Evolutionary conservation across 2,888 invertebrate genomes (phyloP), one percentile per base, ranked within the genome.

Genomic region (Thymelicus sylvestris): DNA sequence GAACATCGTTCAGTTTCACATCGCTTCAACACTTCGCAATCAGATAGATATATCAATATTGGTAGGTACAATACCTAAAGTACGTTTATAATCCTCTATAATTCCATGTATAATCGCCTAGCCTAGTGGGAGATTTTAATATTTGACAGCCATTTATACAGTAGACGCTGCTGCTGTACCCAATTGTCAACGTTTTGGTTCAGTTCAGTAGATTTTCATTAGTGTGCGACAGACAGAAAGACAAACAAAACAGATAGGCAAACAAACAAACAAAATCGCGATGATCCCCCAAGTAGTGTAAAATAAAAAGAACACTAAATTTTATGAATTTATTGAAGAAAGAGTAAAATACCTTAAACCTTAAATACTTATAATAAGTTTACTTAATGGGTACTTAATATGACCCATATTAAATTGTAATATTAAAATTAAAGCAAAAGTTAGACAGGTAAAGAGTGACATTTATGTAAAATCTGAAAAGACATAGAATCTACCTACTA

Each of bases 311-410:
- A 50, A 50, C 12, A 10, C 0, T 7, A 41, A 19, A 38, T 66
- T 66, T 41, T 6, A 59, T 41, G 1, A 67, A 31, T 67, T 67
- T 71, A 71, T 65, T 71, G 19, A 62, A 47, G 57, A 67, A 47
- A 63, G 65, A 60, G 55, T 60, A 63, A 62, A 62, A 67, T 67
- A 67, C 62, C 55, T 62, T 4, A 62, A 44, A 67, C 62, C 55
- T 62, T 4, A 62, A 44, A 67, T 52, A 60, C n/a, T 62, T 61
- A 41, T 55, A 55, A 55, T 67, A 31, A 55, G 41, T 67, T 62
- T 62, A 67, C 41, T 38, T 44, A 52, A 6, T 39, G 19, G 19
- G 39, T 67, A 41, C 47, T 24, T 52, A 24, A 57, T 31, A 31
- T 19, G n/a, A 57, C 19, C 60, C 13, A 44, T 41, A 24, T 38